Evolutionary conservation across 2,888 invertebrate species (phyloP), one percentile per base, ranked within the genome.

Genomic region (Pseudanteris insignis): DNA sequence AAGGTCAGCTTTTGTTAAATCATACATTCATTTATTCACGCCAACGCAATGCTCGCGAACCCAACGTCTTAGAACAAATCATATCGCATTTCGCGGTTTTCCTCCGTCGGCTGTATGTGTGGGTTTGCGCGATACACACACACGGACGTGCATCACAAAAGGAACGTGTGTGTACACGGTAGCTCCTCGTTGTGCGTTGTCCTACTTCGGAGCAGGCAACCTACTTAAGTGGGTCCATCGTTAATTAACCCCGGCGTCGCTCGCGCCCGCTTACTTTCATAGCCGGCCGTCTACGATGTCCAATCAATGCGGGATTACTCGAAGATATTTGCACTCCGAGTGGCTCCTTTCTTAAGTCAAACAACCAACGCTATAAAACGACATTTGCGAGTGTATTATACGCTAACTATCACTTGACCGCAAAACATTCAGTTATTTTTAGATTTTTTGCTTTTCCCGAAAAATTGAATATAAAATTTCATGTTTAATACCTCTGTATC

Each of bases 161-260:
- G 24, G 50, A 46, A 32, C 44, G 44, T 43, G 44, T 43, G 57
- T n/a, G n/a, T n/a, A n/a, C 41, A 57, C 40, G 46, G 59, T 41
- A 37, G 12, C 40, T 53, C 28, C 48, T 24, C 38, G 25, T 37
- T 28, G 46, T 37, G 41, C 8, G 29, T 21, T 21, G 53, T 47
- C 37, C 53, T 59, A 59, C 59, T 53, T 59, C 34, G 30, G 36
- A 46, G 46, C 43, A 50, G 40, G 9, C 43, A 32, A 44, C 28
- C 44, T 30, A 34, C 48, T 51, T 33, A 46, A 59, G 46, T 34
- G 34, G 47, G 47, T 47, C 53, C 47, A 47, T 47, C 37, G 47
- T 46, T 47, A 59, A 59, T 59, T 51, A 53, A 59, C 47, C 59
- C 53, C 51, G 30, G 38, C 51, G 51, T n/a, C n/a, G n/a, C n/a